Base-by-base conservation (phyloP, 2,888 invertebrate species). In the Charanyca ferruginea region DNA sequence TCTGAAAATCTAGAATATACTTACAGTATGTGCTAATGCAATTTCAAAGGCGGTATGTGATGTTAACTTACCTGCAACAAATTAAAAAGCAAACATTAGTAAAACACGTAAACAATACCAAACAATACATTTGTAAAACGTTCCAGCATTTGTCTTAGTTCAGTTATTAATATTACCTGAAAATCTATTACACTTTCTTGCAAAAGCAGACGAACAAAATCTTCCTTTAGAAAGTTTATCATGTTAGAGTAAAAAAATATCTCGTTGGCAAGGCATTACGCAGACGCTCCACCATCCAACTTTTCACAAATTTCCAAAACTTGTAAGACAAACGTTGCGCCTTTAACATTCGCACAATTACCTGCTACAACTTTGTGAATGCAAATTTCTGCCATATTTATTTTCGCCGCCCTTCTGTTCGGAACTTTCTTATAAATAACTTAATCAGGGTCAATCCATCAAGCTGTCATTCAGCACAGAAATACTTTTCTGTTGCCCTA, bases 371-470 rank as follows among this genome's bases (percentile, higher is more conserved):
- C 72, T 79, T 81, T 69, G 66, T 68, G 41, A 73, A 82, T 83
- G 83, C 82, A 84, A 83, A 82, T 83, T 77, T 68, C 67, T 66
- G 66, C 75, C 68, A 79, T 80, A 83, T 81, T 82, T 83, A 77
- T 85, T 83, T 83, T 73, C 63, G 78, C 78, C 71, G 66, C 75
- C 77, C 64, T 77, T 76, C 80, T 83, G 78, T 84, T 83, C 57
- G 38, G 60, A 83, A 82, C 77, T 81, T 79, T 83, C 76, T 80
- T 81, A 65, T 81, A 84, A 81, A 85, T 86, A 84, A 86, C 85
- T 81, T 85, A 87, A 89, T 89, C 86, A 85, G 81, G 77, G 78
- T 83, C 86, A 84, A 90, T 90, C 89, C 86, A 89, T 90, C 90
- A 90, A 84, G 80, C 85, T 90, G 89, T 88, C 90, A 84, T 85